Base-by-base conservation (phyloP, 2,888 invertebrate genomes). In the Phragmatobia fuliginosa region DNA sequence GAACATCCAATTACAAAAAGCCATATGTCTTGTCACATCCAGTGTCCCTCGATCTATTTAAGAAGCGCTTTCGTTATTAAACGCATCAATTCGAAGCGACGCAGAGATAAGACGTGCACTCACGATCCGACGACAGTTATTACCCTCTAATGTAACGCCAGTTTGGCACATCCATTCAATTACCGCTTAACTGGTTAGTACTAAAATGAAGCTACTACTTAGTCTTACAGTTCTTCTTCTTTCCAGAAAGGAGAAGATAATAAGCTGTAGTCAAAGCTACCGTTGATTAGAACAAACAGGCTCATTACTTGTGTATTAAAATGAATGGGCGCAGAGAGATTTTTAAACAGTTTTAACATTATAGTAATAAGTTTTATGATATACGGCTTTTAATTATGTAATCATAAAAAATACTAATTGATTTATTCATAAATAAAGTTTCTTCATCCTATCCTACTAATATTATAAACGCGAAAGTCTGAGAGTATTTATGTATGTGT, bases 81-180 rank as follows among this genome's bases (percentile, higher is more conserved):
- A 91, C 90, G 88, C 92, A 92, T 92, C 91, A 92, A 90, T 92
- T 91, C 85, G 89, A 88, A 83, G 83, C 86, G 85, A 85, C 88
- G 84, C 76, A 81, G 86, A 89, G 91, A 91, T 91, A 91, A 91
- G 89, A 90, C 90, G 88, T 88, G 88, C 90, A 89, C 90, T 90
- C 90, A 90, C 88, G 90, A 89, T 87, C 88, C 85, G 75, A 80
- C 82, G 88, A 90, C 90, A 89, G 88, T 90, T 90, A 91, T 91
- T 91, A 84, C 89, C 87, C 84, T 86, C 84, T 87, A 88, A 91
- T 88, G 88, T 90, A 88, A 90, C 88, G 83, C 85, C 85, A 82
- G 87, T 89, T 90, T 83, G 87, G 86, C 85, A 87, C 85, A 85
- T 85, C 82, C 82, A 83, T 84, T 81, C 79, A 81, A 81, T 86